These are phyloP conservation scores for Nebria salina DNA, from an alignment of 2,888 invertebrate genomes.

Conservation along the genomic window DNA sequence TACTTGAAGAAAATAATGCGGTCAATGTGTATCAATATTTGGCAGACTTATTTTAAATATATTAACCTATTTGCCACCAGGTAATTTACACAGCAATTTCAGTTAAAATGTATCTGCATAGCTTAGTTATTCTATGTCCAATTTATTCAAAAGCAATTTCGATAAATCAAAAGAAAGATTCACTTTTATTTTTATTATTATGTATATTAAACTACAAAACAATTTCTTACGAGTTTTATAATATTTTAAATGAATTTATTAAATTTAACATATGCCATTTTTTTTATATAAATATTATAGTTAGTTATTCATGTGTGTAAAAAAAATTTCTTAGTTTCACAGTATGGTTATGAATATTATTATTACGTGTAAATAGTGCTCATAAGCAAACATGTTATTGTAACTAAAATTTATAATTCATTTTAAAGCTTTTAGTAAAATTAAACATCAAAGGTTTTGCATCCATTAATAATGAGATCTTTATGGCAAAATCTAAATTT, in stretches of 20 bases:
- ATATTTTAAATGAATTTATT: too few relatives aligned
- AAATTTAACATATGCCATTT: too few relatives aligned
- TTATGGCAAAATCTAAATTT: slow-evolving; percentile 16
- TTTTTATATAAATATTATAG: too few relatives aligned
- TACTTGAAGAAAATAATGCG: background rate
- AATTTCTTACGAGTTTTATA: too few relatives aligned
- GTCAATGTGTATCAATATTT: background rate
- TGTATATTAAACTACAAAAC: too few relatives aligned
- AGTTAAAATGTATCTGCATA: too few relatives aligned
- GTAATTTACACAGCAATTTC: too few relatives aligned
- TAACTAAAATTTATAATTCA: slow-evolving; percentile 14
- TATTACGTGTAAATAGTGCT: slow-evolving; percentile 14
- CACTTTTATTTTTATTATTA: too few relatives aligned
- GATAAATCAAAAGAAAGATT: too few relatives aligned
- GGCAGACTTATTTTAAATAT: background rate
- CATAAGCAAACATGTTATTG: background rate
- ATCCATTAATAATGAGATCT: background rate
- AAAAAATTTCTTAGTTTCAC: background rate
- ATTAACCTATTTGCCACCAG: background rate
- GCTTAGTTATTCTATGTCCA: too few relatives aligned
- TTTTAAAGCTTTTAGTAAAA: slow-evolving; percentile 22
- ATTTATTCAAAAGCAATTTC: too few relatives aligned
- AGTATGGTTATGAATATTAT: background rate
- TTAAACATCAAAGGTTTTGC: slow-evolving; percentile 13
- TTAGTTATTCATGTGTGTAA: background rate